Percentiles rank a stretch among this genome's conserved stretches.
Evolutionary conservation across 2,113 vertebrate genomes (phyloP).

Genomic region (Corydoras maculifer): DNA sequence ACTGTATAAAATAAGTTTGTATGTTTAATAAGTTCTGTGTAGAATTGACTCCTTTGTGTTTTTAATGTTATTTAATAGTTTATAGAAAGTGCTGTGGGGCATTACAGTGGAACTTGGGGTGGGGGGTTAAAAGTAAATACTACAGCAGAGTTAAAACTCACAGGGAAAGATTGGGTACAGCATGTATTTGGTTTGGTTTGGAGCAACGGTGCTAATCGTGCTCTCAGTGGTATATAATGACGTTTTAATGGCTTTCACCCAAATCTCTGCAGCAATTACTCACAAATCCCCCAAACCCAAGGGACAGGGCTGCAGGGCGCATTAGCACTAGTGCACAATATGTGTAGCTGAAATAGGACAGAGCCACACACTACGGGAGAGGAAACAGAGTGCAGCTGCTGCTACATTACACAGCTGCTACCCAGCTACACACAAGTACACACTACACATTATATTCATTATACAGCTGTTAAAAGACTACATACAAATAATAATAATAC

Average conservation of each 20-base stretch:
- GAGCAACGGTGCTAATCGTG: constrained; percentile 7
- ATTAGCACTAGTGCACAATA: constrained; percentile 19
- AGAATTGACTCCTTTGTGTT: too few species aligned
- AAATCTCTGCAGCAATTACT: constrained; percentile 26
- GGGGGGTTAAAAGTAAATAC: not conserved
- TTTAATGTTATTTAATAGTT: too few species aligned
- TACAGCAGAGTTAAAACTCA: too few species aligned
- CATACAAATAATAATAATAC: too few species aligned
- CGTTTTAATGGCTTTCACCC: constrained; percentile 22
- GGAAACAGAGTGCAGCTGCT: constrained; percentile 22
- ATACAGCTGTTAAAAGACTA: too few species aligned
- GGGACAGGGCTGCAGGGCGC: constrained; percentile 10
- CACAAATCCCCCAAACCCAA: constrained; percentile 2
- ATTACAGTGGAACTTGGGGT: too few species aligned
- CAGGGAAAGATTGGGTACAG: not conserved
- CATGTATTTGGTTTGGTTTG: not conserved
- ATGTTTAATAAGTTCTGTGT: too few species aligned
- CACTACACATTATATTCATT: constrained; percentile 1
- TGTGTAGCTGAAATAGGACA: constrained; percentile 29
- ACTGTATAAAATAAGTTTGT: too few species aligned
- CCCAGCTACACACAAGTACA: constrained; percentile 6
- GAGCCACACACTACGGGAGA: constrained; percentile 2
- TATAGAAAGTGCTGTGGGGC: too few species aligned
- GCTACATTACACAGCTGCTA: constrained; percentile 4
- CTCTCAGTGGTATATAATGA: constrained; percentile 23